Evolutionary conservation across 2,888 invertebrate species (phyloP), one percentile per base, ranked within the genome.

Genomic region (Pherbina coryleti): DNA sequence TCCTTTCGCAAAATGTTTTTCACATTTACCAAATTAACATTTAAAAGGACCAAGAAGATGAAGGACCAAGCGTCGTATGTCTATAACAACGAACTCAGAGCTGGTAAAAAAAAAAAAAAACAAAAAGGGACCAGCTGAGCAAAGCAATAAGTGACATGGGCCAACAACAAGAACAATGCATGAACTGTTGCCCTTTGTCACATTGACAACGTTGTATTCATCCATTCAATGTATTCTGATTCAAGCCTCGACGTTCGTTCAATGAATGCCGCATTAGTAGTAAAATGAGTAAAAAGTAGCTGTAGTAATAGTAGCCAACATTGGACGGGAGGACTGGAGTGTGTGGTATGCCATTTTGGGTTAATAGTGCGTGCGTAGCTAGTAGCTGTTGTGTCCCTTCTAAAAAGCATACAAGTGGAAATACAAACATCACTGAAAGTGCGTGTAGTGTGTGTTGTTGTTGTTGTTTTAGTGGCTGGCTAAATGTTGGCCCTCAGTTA

Each of bases 21-120:
- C 74, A 31, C 62, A 74, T 74, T 74, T 74, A 49, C 64, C 60
- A 74, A 74, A 74, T 74, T 74, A 74, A 74, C 74, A 74, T 74
- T 60, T 74, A 62, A 74, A 74, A 57, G 62, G 49, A 49, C 60
- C 28, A 49, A 49, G 2, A 28, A 28, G 5, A 22, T 28, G 28
- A 34, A 34, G 11, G 11, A 7, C 28, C 51, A 11, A 11, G 11
- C 44, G 44, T 11, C 11, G 44, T 44, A 44, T 44, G 2, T 11
- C 44, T 44, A 44, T 11, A 11, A 44, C 14, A 3, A 44, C 44
- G 2, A 11, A 14, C 44, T 11, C 11, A 44, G 14, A 44, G 25
- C 11, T 11, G 60, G 60, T 4, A 11, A 11, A 1, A 11, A 28
- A 28, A 17, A 11, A 60, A 9, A n/a, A 28, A 25, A 14, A 22